phyloP scores from a whole-genome alignment of 1,140 invertebrate species.

The Plodia interpunctella region DNA sequence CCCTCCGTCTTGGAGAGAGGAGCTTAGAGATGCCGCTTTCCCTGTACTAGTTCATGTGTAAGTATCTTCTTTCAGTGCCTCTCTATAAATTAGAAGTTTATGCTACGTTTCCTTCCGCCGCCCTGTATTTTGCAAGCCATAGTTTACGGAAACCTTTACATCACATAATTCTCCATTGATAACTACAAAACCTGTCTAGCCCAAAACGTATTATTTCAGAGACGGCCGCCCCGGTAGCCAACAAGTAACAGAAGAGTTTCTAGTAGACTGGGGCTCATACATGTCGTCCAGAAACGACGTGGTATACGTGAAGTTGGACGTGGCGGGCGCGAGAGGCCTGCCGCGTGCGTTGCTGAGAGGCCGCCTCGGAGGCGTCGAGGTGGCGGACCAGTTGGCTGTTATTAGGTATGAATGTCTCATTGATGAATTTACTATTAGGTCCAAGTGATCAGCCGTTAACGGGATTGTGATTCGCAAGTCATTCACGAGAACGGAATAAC shows the following conservation, averaged over 20 bases:
- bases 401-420: slow-evolving; percentile 78
- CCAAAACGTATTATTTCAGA: slow-evolving; percentile 67
- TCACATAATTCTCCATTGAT: background rate
- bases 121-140: background rate
- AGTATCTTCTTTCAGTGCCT: slow-evolving; percentile 38
- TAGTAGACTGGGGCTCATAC: slow-evolving; percentile 94
- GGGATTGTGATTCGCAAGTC: too few species aligned
- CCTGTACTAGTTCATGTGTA: slow-evolving; percentile 90
- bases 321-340: slow-evolving; percentile 89
- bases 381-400: slow-evolving; percentile 92
- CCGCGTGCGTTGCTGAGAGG: slow-evolving; percentile 88
- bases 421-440: too few species aligned
- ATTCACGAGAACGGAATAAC: too few species aligned
- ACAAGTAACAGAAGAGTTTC: slow-evolving; percentile 90
- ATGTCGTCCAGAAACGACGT: slow-evolving; percentile 94
- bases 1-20: slow-evolving; percentile 89
- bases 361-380: slow-evolving; percentile 89
- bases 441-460: too few species aligned
- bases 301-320: slow-evolving; percentile 92
- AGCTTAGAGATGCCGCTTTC: slow-evolving; percentile 89
- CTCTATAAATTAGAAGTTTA: background rate
- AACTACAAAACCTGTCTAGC: too few species aligned
- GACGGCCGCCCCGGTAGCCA: slow-evolving; percentile 94
- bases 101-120: too few species aligned
- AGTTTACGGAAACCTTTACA: background rate